These are phyloP conservation scores for Bruchidius siliquastri DNA, from an alignment of 2,888 invertebrate species.

Conservation along the genomic window DNA sequence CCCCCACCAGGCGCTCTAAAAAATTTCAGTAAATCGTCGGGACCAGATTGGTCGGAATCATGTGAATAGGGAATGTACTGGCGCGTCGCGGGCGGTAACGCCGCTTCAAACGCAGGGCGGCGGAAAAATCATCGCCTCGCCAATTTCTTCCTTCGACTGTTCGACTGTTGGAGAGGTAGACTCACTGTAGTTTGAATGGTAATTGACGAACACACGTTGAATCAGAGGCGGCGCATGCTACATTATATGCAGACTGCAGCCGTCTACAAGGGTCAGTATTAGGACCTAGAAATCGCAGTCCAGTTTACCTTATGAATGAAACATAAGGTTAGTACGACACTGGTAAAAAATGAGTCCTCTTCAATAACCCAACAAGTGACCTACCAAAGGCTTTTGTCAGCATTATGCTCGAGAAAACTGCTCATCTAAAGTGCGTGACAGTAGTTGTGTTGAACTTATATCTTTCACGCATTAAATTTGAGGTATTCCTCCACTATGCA, in stretches of 20 bases:
- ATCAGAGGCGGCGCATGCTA: not conserved
- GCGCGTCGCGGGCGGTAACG: conserved; percentile 9
- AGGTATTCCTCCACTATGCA: too few species aligned
- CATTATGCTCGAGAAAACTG: too few species aligned
- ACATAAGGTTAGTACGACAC: too few species aligned
- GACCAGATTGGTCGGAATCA: conserved; percentile 29
- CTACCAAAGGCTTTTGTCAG: too few species aligned
- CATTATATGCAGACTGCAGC: not conserved
- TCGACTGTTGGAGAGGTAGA: not conserved
- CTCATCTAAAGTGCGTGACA: too few species aligned
- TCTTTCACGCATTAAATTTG: too few species aligned
- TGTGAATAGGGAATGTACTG: conserved; percentile 25
- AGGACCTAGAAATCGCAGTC: too few species aligned
- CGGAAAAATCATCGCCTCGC: not conserved
- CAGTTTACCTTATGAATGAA: too few species aligned
- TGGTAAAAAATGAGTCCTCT: too few species aligned
- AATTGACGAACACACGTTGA: not conserved
- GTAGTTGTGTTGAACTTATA: too few species aligned
- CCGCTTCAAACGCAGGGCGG: not conserved
- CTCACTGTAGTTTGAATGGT: not conserved
- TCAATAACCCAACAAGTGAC: too few species aligned
- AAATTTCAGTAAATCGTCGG: conserved; percentile 32
- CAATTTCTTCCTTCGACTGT: not conserved
- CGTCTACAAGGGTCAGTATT: not conserved
- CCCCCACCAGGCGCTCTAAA: conserved; percentile 21